Conservation (phyloP, 2,888 invertebrate genomes). For the Philereme transversata region DNA sequence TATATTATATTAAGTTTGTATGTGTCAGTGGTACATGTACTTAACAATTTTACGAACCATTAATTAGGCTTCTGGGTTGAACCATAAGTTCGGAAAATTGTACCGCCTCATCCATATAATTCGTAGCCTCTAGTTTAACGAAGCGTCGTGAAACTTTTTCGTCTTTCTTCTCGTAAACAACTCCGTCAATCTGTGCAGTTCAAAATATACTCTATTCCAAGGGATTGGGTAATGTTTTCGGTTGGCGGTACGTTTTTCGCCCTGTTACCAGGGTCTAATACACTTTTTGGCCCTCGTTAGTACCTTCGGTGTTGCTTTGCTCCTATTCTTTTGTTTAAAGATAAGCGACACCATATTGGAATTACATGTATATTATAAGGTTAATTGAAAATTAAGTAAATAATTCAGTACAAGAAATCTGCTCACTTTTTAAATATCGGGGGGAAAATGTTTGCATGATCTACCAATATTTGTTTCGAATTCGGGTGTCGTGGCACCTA, state of each 20-base stretch:
- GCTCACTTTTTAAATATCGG: too few species aligned
- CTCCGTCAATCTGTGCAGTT: constrained; percentile 35
- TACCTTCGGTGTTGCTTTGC: constrained; percentile 42
- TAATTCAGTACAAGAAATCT: too few species aligned
- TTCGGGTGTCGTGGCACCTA: too few species aligned
- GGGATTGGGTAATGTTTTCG: constrained; percentile 41
- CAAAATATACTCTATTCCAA: constrained; percentile 46
- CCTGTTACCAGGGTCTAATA: constrained; percentile 54
- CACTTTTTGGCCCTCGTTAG: constrained; percentile 63
- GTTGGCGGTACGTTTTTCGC: constrained; percentile 39
- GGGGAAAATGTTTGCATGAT: too few species aligned
- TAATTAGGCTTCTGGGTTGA: too few species aligned
- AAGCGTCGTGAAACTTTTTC: constrained; percentile 71
- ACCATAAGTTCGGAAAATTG: constrained; percentile 3
- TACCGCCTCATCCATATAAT: constrained; percentile 56
- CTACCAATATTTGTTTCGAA: too few species aligned
- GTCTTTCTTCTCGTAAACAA: constrained; percentile 66
- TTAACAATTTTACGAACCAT: too few species aligned
- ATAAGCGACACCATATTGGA: background rate
- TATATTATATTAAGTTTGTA: too few species aligned
- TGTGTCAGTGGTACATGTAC: too few species aligned
- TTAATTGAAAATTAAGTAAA: background rate
- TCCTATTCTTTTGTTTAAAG: constrained; percentile 37
- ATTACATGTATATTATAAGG: background rate
- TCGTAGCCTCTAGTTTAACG: constrained; percentile 70